phyloP scores from a whole-genome alignment of 2,888 invertebrate genomes.

The Scotopteryx bipunctaria region DNA sequence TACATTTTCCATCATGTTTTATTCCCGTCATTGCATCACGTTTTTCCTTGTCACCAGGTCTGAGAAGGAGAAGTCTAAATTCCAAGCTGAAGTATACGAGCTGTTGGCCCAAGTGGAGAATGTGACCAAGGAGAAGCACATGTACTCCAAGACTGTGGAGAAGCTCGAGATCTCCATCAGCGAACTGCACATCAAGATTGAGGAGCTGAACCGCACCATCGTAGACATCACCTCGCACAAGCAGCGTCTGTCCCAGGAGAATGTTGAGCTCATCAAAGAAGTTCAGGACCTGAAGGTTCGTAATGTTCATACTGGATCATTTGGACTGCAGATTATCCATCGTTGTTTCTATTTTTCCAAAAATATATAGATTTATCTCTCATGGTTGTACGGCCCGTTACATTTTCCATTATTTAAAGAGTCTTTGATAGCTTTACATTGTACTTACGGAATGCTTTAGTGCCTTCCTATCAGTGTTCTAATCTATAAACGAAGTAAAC shows the following conservation, averaged over 20 bases:
- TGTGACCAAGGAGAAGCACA: constrained; percentile 95
- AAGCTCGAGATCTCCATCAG: constrained; percentile 95
- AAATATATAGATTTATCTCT: too few species aligned
- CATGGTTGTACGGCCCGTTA: too few species aligned
- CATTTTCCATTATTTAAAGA: too few species aligned
- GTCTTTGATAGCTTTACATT: too few species aligned
- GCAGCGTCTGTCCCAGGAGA: constrained; percentile 96
- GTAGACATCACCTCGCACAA: constrained; percentile 99
- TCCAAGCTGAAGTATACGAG: constrained; percentile 99
- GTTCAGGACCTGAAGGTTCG: constrained; percentile 96
- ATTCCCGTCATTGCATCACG: constrained; percentile 48
- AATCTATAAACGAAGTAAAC: too few species aligned
- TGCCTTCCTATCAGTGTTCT: too few species aligned
- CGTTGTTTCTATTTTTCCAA: neutral
- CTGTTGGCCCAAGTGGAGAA: constrained; percentile 97
- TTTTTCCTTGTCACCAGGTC: constrained; percentile 86
- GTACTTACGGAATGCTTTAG: too few species aligned
- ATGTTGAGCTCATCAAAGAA: constrained; percentile 96
- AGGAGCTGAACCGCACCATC: constrained; percentile 98
- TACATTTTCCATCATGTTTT: constrained; percentile 33
- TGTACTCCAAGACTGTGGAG: constrained; percentile 92
- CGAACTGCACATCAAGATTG: constrained; percentile 97
- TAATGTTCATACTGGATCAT: neutral
- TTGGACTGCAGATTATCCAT: too few species aligned
- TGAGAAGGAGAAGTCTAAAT: constrained; percentile 99